Evolutionary conservation across 2,797 vertebrate species (phyloP), one percentile per base, ranked within the genome.

Genomic region (Catamblyrhynchus diadema): DNA sequence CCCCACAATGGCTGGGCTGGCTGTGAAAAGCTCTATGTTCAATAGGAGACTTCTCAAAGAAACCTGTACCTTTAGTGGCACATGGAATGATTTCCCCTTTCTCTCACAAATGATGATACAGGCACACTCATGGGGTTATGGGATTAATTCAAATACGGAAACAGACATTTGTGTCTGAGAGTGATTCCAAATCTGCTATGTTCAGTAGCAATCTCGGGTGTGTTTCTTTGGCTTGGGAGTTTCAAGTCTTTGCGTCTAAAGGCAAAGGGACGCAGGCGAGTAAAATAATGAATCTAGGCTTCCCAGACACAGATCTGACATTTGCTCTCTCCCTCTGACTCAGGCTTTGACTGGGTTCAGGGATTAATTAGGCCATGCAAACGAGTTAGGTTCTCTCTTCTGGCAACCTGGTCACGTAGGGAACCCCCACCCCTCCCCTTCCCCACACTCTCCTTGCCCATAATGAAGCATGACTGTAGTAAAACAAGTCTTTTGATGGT

Each of bases 401-500:
- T 93, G 94, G 86, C 87, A 97, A 95, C 78, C 94, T 96, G 96
- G 94, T 96, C 90, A 93, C 88, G 86, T 94, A 88, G 80, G 74
- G 79, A 87, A 41, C 72, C 77, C 45, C 87, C 74, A 65, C 71
- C 83, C 93, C 87, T 81, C 91, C 75, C 44, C 78, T 90, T 93
- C 93, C 85, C 88, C 70, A 71, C 81, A 57, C 95, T 81, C 86
- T 96, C 89, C 95, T 94, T 93, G 92, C 80, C 96, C 85, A 96
- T 97, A 98, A 98, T 98, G 97, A 97, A 98, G 97, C 98, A 97
- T 97, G 97, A 98, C 97, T 97, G 97, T 95, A 97, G 97, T 97
- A 97, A 98, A 98, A 97, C 94, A 77, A 86, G 86, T 91, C 97
- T 98, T 98, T 98, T 97, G 97, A 98, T 97, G 95, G 81, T 95